Evolutionary conservation across 2,113 vertebrate genomes (phyloP).

Genomic region (Athene cunicularia): DNA sequence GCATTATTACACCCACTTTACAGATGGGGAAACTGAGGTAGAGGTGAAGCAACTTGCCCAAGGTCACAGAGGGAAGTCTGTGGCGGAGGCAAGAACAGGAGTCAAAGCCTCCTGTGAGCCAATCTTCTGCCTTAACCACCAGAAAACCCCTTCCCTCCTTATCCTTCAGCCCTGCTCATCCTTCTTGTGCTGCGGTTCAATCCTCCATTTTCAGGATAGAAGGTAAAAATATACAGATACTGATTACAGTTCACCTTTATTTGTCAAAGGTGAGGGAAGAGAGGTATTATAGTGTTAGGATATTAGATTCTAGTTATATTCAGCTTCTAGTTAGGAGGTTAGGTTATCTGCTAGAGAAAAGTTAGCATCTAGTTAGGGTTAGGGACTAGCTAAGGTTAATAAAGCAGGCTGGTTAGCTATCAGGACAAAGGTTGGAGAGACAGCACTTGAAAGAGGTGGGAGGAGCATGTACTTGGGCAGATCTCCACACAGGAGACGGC

Average conservation of each 20-base stretch:
- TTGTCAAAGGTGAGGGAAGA: conserved; percentile 16
- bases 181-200: not conserved
- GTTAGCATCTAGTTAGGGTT: conserved; percentile 79
- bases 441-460: not conserved
- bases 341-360: conserved; percentile 61
- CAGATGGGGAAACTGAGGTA: not conserved
- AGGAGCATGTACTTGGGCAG: conserved; percentile 6
- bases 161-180: not conserved
- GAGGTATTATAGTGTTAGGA: conserved; percentile 46
- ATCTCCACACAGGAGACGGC: conserved; percentile 3
- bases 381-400: conserved; percentile 75
- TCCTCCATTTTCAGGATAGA: conserved; percentile 66
- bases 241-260: not conserved
- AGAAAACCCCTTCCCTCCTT: not conserved
- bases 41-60: not conserved
- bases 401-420: conserved; percentile 79
- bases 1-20: not conserved
- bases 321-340: conserved; percentile 70
- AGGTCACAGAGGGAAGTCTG: not conserved
- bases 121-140: not conserved
- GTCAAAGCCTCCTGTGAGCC: not conserved
- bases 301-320: conserved; percentile 76
- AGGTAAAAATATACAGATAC: conserved; percentile 27
- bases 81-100: not conserved
- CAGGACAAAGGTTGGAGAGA: conserved; percentile 41